Evolutionary conservation across 2,113 vertebrate species (phyloP).

Genomic region (Carassius carassius): DNA sequence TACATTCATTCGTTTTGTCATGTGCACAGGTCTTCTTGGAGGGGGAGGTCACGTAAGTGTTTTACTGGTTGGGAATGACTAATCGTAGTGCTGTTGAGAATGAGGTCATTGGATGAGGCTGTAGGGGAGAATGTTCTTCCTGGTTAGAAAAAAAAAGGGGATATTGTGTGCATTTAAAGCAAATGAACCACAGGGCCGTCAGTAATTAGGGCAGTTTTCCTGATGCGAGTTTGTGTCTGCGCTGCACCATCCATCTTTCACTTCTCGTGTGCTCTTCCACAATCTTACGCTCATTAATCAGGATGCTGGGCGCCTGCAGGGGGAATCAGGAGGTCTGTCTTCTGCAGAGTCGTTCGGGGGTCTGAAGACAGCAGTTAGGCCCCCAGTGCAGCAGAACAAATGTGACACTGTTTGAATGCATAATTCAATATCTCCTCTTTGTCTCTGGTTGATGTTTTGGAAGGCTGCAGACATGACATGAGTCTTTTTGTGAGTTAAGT

Average conservation of each 20-base stretch:
- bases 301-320: neutral
- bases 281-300: slow-evolving; percentile 30
- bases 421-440: slow-evolving; percentile 20
- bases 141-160: neutral
- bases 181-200: neutral
- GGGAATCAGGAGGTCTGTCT: neutral
- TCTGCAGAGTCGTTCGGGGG: neutral
- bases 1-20: neutral
- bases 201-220: slow-evolving; percentile 28
- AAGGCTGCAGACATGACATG: slow-evolving; percentile 10
- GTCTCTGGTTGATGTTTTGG: slow-evolving; percentile 17
- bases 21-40: neutral
- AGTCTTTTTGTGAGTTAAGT: slow-evolving; percentile 4
- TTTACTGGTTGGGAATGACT: slow-evolving; percentile 10
- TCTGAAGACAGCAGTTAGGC: slow-evolving; percentile 3
- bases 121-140: neutral
- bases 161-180: slow-evolving; percentile 2
- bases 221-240: neutral
- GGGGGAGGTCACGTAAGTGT: neutral
- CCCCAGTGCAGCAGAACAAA: neutral
- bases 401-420: slow-evolving; percentile 7
- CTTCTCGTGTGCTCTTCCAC: slow-evolving; percentile 1
- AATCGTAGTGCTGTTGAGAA: neutral
- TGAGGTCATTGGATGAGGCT: slow-evolving; percentile 7
- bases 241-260: neutral